These are phyloP conservation scores for Bicyclus anynana DNA, from an alignment of 1,140 invertebrate species.

Conservation along the genomic window DNA sequence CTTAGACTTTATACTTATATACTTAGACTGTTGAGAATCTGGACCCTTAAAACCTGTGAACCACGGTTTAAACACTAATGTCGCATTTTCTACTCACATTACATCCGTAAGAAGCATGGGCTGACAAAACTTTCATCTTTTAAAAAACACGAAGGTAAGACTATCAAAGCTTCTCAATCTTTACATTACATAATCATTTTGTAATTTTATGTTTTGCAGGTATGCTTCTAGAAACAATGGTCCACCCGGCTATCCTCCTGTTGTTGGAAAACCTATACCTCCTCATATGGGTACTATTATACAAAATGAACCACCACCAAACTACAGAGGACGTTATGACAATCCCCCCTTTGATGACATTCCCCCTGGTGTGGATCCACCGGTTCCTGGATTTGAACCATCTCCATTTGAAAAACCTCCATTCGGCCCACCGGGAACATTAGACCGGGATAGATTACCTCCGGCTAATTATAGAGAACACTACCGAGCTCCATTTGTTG, in stretches of 20 bases:
- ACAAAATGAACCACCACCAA: slow-evolving; percentile 44
- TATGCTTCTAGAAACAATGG: slow-evolving; percentile 61
- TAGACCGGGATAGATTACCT: slow-evolving; percentile 61
- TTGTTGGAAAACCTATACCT: slow-evolving; percentile 46
- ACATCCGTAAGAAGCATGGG: too few relatives aligned
- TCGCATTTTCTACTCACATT: too few relatives aligned
- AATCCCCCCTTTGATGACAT: slow-evolving; percentile 65
- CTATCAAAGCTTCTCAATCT: too few relatives aligned
- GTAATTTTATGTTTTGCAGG: slow-evolving; percentile 47
- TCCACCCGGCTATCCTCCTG: slow-evolving; percentile 46
- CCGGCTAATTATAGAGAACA: slow-evolving; percentile 60
- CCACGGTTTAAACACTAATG: too few relatives aligned
- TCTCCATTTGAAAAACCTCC: slow-evolving; percentile 67
- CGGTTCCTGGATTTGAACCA: slow-evolving; percentile 76
- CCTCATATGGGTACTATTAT: slow-evolving; percentile 33
- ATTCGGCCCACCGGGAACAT: slow-evolving; percentile 49
- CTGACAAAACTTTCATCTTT: too few relatives aligned
- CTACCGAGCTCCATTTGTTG: slow-evolving; percentile 53
- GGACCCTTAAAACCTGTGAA: too few relatives aligned
- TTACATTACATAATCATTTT: not conserved
- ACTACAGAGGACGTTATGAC: slow-evolving; percentile 64
- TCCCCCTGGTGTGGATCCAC: slow-evolving; percentile 72
- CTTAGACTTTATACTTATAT: too few relatives aligned
- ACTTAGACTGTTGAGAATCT: too few relatives aligned
- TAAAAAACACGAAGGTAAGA: too few relatives aligned